Evolutionary conservation across 2,888 invertebrate species (phyloP).

Genomic region (Thereva nobilitata): DNA sequence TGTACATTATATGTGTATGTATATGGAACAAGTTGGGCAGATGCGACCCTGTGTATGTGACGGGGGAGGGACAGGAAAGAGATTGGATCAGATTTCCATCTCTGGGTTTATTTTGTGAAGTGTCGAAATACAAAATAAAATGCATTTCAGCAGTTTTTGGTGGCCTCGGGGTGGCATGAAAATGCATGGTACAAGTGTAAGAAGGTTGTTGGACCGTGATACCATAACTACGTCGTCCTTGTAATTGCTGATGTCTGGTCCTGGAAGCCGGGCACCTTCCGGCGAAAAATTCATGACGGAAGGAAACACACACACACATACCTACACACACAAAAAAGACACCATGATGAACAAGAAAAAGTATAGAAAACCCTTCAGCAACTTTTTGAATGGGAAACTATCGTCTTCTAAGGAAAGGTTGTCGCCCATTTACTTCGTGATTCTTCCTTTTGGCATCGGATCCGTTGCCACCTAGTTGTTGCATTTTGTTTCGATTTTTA

Average conservation of each 20-base stretch:
- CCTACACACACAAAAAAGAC: constrained; percentile 3
- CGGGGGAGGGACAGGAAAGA: neutral
- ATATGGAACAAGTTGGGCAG: neutral
- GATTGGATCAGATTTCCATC: neutral
- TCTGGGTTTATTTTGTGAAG: neutral
- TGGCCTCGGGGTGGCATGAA: neutral
- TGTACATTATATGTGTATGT: too few relatives aligned
- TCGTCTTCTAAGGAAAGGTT: too few relatives aligned
- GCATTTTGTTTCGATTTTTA: too few relatives aligned
- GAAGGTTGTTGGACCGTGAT: neutral
- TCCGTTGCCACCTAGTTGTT: too few relatives aligned
- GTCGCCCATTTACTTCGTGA: too few relatives aligned
- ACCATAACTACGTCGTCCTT: constrained; percentile 7
- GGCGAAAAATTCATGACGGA: constrained; percentile 16
- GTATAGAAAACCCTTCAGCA: neutral
- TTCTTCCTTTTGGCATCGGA: too few relatives aligned
- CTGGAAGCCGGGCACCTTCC: constrained; percentile 24
- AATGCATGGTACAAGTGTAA: constrained; percentile 7
- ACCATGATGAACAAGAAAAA: constrained; percentile 1
- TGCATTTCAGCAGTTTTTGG: constrained; percentile 13
- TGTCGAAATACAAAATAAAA: constrained; percentile 5
- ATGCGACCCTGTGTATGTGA: neutral
- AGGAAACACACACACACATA: neutral
- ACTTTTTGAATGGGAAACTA: neutral
- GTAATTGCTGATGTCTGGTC: constrained; percentile 31